These are phyloP conservation scores for Aculops lycopersici DNA, from an alignment of 1,140 invertebrate genomes.

Conservation along the genomic window DNA sequence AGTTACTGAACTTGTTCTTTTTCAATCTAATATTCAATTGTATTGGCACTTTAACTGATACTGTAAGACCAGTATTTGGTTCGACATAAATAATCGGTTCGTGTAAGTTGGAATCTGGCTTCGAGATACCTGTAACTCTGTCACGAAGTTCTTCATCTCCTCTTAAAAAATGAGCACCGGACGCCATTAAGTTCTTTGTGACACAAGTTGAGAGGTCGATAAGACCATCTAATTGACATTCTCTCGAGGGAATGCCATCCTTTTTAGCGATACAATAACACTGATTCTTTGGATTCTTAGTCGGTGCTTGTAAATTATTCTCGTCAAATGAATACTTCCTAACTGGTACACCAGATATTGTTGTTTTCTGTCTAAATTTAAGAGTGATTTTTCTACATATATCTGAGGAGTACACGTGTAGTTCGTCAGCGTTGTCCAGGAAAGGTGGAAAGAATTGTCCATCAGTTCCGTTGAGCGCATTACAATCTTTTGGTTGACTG, in stretches of 20 bases:
- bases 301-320: no score
- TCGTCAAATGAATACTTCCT: background rate
- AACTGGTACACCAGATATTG: no score
- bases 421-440: background rate
- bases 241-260: background rate
- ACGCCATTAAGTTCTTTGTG: background rate
- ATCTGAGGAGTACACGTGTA: background rate
- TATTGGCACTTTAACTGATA: no score
- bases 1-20: no score
- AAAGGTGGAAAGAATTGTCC: background rate
- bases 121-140: background rate
- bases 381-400: background rate
- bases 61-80: background rate
- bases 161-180: background rate
- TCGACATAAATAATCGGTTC: background rate
- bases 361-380: background rate
- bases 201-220: background rate
- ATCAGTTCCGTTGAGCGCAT: background rate
- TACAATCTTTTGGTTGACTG: background rate
- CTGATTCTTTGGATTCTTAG: background rate
- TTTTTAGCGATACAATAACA: background rate
- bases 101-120: background rate
- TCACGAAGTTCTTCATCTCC: background rate
- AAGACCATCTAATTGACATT: background rate
- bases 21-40: no score